Base-by-base conservation (phyloP, 2,888 invertebrate species). In the Linyphia triangularis region DNA sequence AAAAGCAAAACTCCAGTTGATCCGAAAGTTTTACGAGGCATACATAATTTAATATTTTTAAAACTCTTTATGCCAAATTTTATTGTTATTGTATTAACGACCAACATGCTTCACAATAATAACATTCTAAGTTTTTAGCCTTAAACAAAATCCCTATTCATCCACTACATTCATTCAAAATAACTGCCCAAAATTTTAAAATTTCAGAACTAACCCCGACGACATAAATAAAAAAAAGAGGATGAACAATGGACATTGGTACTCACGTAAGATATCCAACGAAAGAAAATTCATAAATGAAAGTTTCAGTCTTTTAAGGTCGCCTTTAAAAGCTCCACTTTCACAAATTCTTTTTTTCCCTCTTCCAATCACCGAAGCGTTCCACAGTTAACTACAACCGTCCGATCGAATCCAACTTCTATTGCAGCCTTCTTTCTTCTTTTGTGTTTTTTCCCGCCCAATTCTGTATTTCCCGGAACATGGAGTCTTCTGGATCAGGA, bases 221-320 rank as follows among this genome's bases (percentile, higher is more conserved):
- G n/a, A n/a, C n/a, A n/a, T n/a, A n/a, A n/a, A n/a, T n/a, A n/a
- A n/a, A n/a, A n/a, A n/a, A n/a, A n/a, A n/a, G n/a, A n/a, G n/a
- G n/a, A 51, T 63, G 33, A 77, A 30, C 57, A 69, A 16, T 22
- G 37, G 63, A 51, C 16, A 51, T 13, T 16, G 19, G 33, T 57
- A 67, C 69, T 81, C 26, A 84, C 84, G 22, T 77, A 67, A 59
- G 77, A 16, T 67, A 84, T 84, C 84, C 84, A 10, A 24, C 4
- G 65, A 84, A 63, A 75, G 75, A 73, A 75, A 57, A 59, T 51
- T 19, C 13, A 6, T 13, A 7, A 57, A 37, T 7, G 33, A 16
- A 9, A 30, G 67, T 37, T 57, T 13, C 43, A 67, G 28, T 57
- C 67, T 75, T 75, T 75, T 59, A 67, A 84, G 75, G 65, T 65